A percentile compares a stretch with the other conserved stretches of the same genome.
These are phyloP conservation scores for Osmoderma eremita DNA, from an alignment of 2,888 invertebrate genomes.

Conservation along the genomic window DNA sequence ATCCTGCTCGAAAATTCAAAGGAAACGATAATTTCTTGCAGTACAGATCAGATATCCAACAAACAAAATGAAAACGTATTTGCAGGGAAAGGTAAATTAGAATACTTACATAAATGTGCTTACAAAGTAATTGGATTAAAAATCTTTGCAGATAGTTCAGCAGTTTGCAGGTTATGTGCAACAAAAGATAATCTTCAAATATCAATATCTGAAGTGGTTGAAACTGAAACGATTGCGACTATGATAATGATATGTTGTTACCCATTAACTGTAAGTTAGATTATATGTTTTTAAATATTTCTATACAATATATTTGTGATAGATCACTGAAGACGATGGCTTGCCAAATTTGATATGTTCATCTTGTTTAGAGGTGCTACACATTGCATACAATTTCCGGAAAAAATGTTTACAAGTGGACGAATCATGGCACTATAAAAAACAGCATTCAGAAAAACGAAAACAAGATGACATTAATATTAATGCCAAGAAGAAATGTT, in stretches of 20 bases:
- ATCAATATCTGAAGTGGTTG: conserved; percentile 25
- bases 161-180: conserved; percentile 37
- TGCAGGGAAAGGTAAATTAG: background rate
- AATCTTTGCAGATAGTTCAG: conserved; percentile 6
- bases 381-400: conserved; percentile 54
- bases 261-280: conserved; percentile 50
- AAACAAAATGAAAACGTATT: background rate
- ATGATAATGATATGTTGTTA: conserved; percentile 51
- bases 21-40: conserved; percentile 22
- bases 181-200: conserved; percentile 18
- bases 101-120: background rate
- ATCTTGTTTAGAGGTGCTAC: conserved; percentile 52
- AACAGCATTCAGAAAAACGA: conserved; percentile 10
- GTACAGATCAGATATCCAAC: background rate
- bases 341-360: conserved; percentile 56
- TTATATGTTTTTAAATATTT: background rate
- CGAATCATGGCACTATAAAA: conserved; percentile 21
- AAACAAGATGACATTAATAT: conserved; percentile 25
- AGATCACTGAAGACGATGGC: conserved; percentile 48
- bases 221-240: conserved; percentile 39
- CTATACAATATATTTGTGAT: background rate
- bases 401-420: conserved; percentile 50
- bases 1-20: conserved; percentile 27
- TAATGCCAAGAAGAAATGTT: background rate
- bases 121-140: background rate